Evolutionary conservation across 2,797 vertebrate species (phyloP), one percentile per base, ranked within the genome.

Genomic region (Holocentrus rufus): DNA sequence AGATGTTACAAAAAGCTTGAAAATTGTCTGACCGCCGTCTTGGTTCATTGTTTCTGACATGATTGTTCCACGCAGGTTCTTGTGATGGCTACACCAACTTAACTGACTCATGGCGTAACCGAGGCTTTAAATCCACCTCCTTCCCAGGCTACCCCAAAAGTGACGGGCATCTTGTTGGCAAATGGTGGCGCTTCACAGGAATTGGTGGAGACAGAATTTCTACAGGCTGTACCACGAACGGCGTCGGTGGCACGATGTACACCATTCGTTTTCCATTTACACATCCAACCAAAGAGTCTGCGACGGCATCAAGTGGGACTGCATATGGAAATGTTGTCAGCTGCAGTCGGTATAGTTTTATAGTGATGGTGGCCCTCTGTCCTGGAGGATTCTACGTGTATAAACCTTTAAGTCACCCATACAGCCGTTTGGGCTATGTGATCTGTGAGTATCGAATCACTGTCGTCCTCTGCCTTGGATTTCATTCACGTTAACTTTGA

Each of bases 121-220:
- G 0, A 7, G 77, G 2, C 2, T 89, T 85, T 34, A 18, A 0
- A 0, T 72, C 76, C 0, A 47, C n/a, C 0, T 5, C 7, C 13
- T 64, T 81, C 22, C 1, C 50, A 0, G 57, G 34, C 8, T 73
- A 3, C 50, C 64, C 85, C 2, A 39, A 55, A 0, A 10, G 53
- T 8, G 90, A 90, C 2, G 0, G 0, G 0, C 0, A 0, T 0
- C 62, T 87, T 4, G 0, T 44, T 0, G 15, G 22, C 2, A 8
- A 13, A 0, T 91, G 90, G 90, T 59, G 65, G 44, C 85, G 88
- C 52, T 88, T 89, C 73, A 72, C 53, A 2, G 90, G 90, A 8
- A 81, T 87, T 7, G 83, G 82, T 25, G 90, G 90, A 39, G 85
- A 91, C 69, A 66, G 46, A 72, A 18, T 88, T 5, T 0, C 31